Evolutionary conservation across 92 coral and sea anemone species (phyloP).

Genomic region (Paragorgia papillata): DNA sequence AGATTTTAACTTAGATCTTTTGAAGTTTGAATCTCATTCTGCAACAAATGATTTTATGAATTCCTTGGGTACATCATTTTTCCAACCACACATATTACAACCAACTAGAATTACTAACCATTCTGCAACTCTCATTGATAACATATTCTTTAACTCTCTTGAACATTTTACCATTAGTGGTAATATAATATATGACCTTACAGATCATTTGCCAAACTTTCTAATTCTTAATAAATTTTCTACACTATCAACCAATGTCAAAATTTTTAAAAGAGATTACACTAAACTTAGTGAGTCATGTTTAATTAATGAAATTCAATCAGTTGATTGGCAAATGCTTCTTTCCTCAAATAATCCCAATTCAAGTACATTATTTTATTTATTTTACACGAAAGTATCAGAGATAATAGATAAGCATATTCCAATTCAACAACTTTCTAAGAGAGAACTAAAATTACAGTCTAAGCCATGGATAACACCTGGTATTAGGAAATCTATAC

Average conservation of each 20-base stretch:
- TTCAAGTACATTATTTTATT: conserved; percentile 31
- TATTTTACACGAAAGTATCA: conserved; percentile 33
- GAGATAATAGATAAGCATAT: conserved; percentile 48
- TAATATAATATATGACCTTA: conserved; percentile 14
- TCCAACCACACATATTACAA: conserved; percentile 51
- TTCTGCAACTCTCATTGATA: conserved; percentile 56
- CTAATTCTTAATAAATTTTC: conserved; percentile 50
- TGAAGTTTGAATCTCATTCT: conserved; percentile 24
- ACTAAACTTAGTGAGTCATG: conserved; percentile 35
- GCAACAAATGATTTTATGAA: conserved; percentile 24
- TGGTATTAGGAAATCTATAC: too few relatives aligned
- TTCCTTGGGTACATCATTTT: conserved; percentile 35
- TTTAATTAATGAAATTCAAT: conserved; percentile 33
- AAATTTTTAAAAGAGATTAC: conserved; percentile 22
- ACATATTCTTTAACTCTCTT: conserved; percentile 55
- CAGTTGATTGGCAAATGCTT: not conserved
- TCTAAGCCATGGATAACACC: conserved; percentile 56
- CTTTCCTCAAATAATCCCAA: conserved; percentile 9
- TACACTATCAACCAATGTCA: conserved; percentile 48
- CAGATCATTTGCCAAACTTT: conserved; percentile 55
- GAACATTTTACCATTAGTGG: conserved; percentile 60
- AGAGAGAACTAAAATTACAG: conserved; percentile 42
- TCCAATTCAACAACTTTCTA: conserved; percentile 45
- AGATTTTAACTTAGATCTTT: conserved; percentile 33
- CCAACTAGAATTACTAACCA: conserved; percentile 62